Conservation (phyloP, 2,888 invertebrate species). For the Heliconius charithonia region DNA sequence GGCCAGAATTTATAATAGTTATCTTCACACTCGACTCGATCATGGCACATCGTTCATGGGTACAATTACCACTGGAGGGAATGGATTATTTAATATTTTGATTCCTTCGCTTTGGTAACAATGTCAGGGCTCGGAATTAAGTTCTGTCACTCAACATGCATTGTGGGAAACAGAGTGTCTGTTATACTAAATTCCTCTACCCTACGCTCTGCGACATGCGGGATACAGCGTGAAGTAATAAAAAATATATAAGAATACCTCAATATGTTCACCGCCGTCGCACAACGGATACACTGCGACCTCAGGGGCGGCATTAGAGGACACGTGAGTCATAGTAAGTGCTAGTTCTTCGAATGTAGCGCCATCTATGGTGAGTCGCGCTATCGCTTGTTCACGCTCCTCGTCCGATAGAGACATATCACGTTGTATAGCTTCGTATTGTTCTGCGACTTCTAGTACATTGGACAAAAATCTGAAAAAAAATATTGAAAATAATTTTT, state of each 20-base stretch:
- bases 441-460: conserved; percentile 65
- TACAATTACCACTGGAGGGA: too few relatives aligned
- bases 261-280: conserved; percentile 83
- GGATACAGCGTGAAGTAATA: too few relatives aligned
- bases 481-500: not conserved
- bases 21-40: too few relatives aligned
- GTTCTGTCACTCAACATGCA: too few relatives aligned
- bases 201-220: too few relatives aligned
- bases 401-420: conserved; percentile 55
- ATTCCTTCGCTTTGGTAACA: too few relatives aligned
- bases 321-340: conserved; percentile 90
- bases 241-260: conserved; percentile 69
- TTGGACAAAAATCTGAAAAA: conserved; percentile 68
- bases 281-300: conserved; percentile 82
- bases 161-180: too few relatives aligned
- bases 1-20: too few relatives aligned
- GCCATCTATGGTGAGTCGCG: conserved; percentile 66
- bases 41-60: not conserved
- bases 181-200: too few relatives aligned
- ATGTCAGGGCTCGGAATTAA: too few relatives aligned
- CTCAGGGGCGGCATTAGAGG: conserved; percentile 78
- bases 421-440: conserved; percentile 65
- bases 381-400: conserved; percentile 55
- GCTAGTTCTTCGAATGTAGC: conserved; percentile 89
- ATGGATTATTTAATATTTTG: too few relatives aligned